Evolutionary conservation across 2,797 vertebrate species (phyloP), one percentile per base, ranked within the genome.

Genomic region (Silurus aristotelis): DNA sequence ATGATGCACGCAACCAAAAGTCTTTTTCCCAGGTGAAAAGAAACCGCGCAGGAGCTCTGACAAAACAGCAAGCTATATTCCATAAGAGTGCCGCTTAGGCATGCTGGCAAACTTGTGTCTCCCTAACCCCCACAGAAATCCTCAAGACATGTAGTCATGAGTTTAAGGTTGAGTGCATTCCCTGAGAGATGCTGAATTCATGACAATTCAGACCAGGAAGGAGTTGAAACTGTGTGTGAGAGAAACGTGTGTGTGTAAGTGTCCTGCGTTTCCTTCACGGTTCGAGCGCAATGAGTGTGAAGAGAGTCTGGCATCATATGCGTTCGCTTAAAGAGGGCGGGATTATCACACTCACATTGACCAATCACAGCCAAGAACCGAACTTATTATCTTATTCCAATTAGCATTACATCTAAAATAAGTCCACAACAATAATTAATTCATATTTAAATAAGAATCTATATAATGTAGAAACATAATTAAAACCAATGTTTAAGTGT

Each of bases 1-100:
- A 99, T 99, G 93, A 96, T 95, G 96, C 95, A 95, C 76, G 97
- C 91, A 20, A 97, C 94, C 52, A 97, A 94, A 5, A 98, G 94
- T 95, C 95, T 97, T 93, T 95, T 97, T 93, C 96, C 94, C 92
- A 95, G 95, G 91, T 95, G 93, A 90, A 92, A 84, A 88, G 90
- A 92, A 92, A 96, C 93, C 90, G 95, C 96, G 97, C 97, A 94
- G 92, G 96, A 93, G 90, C 92, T 94, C 92, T 94, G 93, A 88
- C 95, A 85, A 89, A 94, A 86, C 90, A 94, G 94, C 93, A 95
- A 92, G 93, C 94, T 95, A 96, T 97, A 97, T 96, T 97, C 97
- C 97, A 99, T 98, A 95, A 93, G 95, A 95, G 91, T 89, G 90
- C 91, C 89, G 90, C 89, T 88, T 63, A 90, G 90, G 92, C 95